A percentile compares a stretch with the other conserved stretches of the same genome.
Conservation (phyloP, 2,797 vertebrate species). For the Silurus lanzhouensis region DNA sequence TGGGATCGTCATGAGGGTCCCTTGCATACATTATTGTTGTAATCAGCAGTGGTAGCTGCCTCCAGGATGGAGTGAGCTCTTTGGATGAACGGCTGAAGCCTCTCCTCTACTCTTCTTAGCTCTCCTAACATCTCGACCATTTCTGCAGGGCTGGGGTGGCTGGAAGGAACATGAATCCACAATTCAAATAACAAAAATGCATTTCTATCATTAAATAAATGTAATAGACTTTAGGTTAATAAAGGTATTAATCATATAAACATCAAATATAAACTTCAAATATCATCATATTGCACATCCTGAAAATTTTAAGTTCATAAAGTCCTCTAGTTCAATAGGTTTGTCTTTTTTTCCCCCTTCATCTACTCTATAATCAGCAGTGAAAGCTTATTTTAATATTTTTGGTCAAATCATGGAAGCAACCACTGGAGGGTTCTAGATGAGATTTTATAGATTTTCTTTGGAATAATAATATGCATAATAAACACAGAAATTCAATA, state of each 20-base stretch:
- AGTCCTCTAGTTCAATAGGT: not conserved
- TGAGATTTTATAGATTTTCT: not conserved
- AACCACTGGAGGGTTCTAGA: not conserved
- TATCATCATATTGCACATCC: not conserved
- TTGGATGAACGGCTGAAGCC: slow-evolving; percentile 89
- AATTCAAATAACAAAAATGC: not conserved
- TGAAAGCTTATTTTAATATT: not conserved
- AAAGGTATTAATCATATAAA: not conserved
- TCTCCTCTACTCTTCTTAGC: slow-evolving; percentile 82
- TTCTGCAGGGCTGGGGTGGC: slow-evolving; percentile 87
- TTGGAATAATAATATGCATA: no score
- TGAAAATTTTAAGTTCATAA: not conserved
- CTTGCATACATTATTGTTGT: slow-evolving; percentile 83
- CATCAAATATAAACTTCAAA: no score
- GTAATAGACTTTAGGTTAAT: no score
- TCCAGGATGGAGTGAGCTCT: slow-evolving; percentile 86
- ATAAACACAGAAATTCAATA: not conserved
- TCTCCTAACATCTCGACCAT: slow-evolving; percentile 85
- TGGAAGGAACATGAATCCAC: slow-evolving; percentile 52
- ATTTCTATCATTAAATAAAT: no score
- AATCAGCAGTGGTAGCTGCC: slow-evolving; percentile 80
- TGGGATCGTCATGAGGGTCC: not conserved
- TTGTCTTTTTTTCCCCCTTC: no score
- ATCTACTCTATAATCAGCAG: not conserved
- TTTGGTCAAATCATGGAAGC: not conserved